phyloP scores from a whole-genome alignment of 2,888 invertebrate species.

The Ariolimax columbianus region DNA sequence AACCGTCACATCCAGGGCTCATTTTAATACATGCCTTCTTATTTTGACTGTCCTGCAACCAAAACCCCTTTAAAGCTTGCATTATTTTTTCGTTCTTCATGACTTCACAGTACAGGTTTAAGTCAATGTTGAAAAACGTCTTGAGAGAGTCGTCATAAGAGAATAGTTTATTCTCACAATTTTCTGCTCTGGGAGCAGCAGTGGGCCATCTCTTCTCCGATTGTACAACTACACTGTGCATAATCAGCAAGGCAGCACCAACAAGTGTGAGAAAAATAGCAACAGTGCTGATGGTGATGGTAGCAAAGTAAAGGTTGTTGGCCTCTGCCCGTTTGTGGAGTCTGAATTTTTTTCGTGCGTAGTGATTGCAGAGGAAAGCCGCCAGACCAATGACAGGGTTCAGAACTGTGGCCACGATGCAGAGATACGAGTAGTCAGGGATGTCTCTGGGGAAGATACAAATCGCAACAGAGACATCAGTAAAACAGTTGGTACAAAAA shows the following conservation, averaged over 20 bases:
- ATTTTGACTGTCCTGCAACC: not conserved
- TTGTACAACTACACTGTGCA: not conserved
- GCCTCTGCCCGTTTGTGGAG: constrained; percentile 1
- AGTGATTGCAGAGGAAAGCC: constrained; percentile 32
- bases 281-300: constrained; percentile 30
- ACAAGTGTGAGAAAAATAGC: constrained; percentile 41
- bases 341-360: constrained; percentile 10
- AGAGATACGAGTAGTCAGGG: constrained; percentile 37
- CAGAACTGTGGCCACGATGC: constrained; percentile 34
- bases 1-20: too few species aligned
- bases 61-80: not conserved
- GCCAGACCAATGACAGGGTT: constrained; percentile 35
- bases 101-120: constrained; percentile 15
- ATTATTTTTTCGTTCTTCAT: constrained; percentile 6
- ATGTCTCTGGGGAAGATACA: constrained; percentile 26
- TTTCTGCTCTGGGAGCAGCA: not conserved
- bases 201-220: not conserved
- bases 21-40: not conserved
- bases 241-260: constrained; percentile 18
- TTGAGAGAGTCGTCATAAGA: constrained; percentile 8
- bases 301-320: constrained; percentile 38
- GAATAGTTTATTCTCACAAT: not conserved
- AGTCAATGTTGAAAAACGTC: constrained; percentile 25
- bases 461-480: too few species aligned
- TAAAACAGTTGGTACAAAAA: too few species aligned